A percentile compares a stretch with the other conserved stretches of the same genome.
Conservation (phyloP, 2,888 invertebrate species). For the Pseudococcus longispinus region DNA sequence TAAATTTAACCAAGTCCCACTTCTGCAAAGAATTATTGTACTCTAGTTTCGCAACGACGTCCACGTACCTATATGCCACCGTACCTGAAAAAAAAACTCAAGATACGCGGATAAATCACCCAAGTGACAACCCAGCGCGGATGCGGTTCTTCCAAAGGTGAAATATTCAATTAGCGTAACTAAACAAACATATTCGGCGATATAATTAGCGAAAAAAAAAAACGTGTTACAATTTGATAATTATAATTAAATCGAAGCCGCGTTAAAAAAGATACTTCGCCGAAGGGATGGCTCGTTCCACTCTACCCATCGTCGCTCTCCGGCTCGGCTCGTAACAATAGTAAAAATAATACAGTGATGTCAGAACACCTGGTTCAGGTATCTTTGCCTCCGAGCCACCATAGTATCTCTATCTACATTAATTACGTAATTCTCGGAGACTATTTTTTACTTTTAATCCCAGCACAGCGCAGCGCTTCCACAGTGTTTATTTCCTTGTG, state of each 20-base stretch:
- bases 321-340: neutral
- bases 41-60: constrained; percentile 12
- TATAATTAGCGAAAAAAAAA: constrained; percentile 24
- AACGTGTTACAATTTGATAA: neutral
- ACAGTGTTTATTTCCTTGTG: constrained; percentile 44
- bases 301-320: neutral
- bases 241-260: constrained; percentile 13
- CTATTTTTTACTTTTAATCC: constrained; percentile 37
- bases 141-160: neutral
- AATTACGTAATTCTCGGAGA: constrained; percentile 49
- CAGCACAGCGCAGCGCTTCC: neutral
- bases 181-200: constrained; percentile 1
- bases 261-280: constrained; percentile 7
- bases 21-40: constrained; percentile 13
- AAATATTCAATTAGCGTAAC: neutral
- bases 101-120: constrained; percentile 37
- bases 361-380: constrained; percentile 53
- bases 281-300: constrained; percentile 48
- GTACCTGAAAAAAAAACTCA: neutral
- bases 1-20: constrained; percentile 49
- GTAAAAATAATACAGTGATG: constrained; percentile 40
- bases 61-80: neutral
- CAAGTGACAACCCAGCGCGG: neutral
- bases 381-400: constrained; percentile 41
- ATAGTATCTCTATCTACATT: constrained; percentile 37